Evolutionary conservation across 2,797 vertebrate genomes (phyloP), one percentile per base, ranked within the genome.

Genomic region (Gastrophryne carolinensis): DNA sequence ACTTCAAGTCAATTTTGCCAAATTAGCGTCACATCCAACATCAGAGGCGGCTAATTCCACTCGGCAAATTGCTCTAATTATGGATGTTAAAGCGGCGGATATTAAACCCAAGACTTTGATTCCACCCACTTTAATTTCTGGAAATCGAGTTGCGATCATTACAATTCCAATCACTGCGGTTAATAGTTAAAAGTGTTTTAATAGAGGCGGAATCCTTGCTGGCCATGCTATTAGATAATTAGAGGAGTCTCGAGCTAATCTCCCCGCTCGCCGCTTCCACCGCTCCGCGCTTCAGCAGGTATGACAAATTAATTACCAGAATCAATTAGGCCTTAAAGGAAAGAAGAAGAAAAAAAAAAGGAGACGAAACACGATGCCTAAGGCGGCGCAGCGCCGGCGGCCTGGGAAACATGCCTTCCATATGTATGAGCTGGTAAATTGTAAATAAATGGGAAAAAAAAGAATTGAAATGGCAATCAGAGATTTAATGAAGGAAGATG

Each of bases 181-280:
- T 97, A 96, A 97, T 95, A 94, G 89, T 91, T 50, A 90, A 92
- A 96, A 97, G 95, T 93, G 95, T 93, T 92, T 93, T 95, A 96
- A 96, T 93, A 95, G 89, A 94, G 91, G 84, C 92, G 91, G 94
- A 93, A 94, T 96, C 95, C 94, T 87, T 86, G 84, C 95, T 92
- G 95, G 95, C 90, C 96, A 97, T 96, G 93, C 93, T 94, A 96
- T 98, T 96, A 97, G 95, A 92, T 94, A 97, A 98, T 98, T 98
- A 98, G 87, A 88, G 88, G 87, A 92, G 92, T 87, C 93, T 95
- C 95, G 93, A 91, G 91, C 91, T 94, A 94, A 95, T 95, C 94
- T 93, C 93, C 83, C 85, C 90, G 90, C 85, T 71, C 89, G 74
- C 35, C 86, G 87, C 87, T 89, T 87, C 92, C 90, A 86, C 89